These are phyloP conservation scores for Campylorhamphus procurvoides DNA, from an alignment of 2,113 vertebrate genomes.

Conservation along the genomic window DNA sequence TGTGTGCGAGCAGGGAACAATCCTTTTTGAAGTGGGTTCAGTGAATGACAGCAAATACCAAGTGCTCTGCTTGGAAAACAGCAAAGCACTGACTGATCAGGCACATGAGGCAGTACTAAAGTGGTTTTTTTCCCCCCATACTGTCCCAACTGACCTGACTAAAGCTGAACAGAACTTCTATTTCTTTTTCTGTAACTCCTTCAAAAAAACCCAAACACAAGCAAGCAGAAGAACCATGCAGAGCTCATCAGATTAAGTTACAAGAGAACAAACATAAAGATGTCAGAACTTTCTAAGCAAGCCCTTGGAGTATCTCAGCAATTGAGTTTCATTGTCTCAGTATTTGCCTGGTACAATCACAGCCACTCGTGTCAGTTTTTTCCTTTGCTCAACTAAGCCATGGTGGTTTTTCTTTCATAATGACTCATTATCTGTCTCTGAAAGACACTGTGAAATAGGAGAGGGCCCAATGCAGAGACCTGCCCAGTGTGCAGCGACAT, in stretches of 20 bases:
- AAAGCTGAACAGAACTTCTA: background rate
- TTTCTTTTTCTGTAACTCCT: background rate
- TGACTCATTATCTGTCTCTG: background rate
- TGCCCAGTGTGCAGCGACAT: background rate
- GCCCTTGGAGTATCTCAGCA: background rate
- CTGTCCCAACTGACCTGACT: background rate
- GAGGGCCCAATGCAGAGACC: background rate
- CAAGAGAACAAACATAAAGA: background rate
- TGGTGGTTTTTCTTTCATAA: background rate
- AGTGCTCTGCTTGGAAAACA: background rate
- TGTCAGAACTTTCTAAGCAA: background rate
- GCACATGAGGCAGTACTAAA: background rate
- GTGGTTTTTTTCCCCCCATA: background rate
- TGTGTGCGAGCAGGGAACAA: background rate
- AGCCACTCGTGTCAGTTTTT: background rate
- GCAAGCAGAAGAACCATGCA: background rate
- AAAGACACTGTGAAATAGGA: background rate
- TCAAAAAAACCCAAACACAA: background rate
- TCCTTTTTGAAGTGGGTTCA: background rate
- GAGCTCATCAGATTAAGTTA: background rate
- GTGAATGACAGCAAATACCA: background rate
- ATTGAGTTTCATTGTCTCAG: background rate
- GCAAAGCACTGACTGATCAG: background rate
- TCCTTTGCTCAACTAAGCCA: background rate
- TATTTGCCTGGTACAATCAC: background rate